A percentile compares a stretch with the other conserved stretches of the same genome.
phyloP scores from a whole-genome alignment of 2,888 invertebrate species.

The Griposia aprilina region DNA sequence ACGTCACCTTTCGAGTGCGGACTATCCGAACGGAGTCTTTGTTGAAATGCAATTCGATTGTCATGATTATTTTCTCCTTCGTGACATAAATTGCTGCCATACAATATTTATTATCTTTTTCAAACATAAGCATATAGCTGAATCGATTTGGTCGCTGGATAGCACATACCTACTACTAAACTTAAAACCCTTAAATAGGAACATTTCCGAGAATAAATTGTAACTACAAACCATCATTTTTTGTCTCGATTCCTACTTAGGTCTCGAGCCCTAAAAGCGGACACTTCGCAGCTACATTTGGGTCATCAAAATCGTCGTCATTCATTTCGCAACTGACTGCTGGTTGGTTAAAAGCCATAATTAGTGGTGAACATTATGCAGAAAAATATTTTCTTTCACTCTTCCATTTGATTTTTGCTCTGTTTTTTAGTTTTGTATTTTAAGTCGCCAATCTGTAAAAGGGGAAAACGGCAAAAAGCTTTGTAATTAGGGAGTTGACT shows the following conservation, averaged over 20 bases:
- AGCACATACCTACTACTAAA: not conserved
- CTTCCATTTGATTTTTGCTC: slow-evolving; percentile 62
- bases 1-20: slow-evolving; percentile 33
- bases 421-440: slow-evolving; percentile 66
- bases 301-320: slow-evolving; percentile 50
- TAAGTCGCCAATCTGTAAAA: slow-evolving; percentile 72
- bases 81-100: not conserved
- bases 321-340: slow-evolving; percentile 49
- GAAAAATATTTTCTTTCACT: slow-evolving; percentile 62
- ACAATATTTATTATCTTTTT: not conserved
- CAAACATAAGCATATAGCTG: not conserved
- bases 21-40: slow-evolving; percentile 15
- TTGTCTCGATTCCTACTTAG: slow-evolving; percentile 21
- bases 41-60: slow-evolving; percentile 45
- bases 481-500: slow-evolving; percentile 76
- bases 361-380: slow-evolving; percentile 54
- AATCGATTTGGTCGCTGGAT: not conserved
- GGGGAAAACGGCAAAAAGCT: slow-evolving; percentile 72
- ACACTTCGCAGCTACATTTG: slow-evolving; percentile 51
- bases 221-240: not conserved
- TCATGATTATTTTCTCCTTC: slow-evolving; percentile 33
- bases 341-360: slow-evolving; percentile 61
- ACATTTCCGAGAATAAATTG: not conserved
- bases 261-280: slow-evolving; percentile 38
- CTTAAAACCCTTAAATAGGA: not conserved